Evolutionary conservation across 2,888 invertebrate genomes (phyloP), one percentile per base, ranked within the genome.

Genomic region (Metellina segmentata): DNA sequence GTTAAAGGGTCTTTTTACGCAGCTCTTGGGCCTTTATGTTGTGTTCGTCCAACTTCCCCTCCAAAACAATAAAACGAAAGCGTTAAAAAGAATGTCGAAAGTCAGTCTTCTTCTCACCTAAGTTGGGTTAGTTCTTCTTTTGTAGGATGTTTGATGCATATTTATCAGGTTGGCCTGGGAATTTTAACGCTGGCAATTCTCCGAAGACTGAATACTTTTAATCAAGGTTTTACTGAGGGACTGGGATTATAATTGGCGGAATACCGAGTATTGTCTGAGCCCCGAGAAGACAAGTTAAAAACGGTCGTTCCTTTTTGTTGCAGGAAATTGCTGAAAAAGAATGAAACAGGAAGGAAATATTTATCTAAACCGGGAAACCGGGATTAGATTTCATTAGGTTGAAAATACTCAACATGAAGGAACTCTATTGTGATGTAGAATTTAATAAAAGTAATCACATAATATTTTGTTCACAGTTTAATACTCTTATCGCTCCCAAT

Each of bases 71-170:
- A n/a, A 75, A 75, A 85, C 74, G 74, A 85, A 20, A 79, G 34
- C 61, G 61, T 79, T 79, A 48, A 74, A 74, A 85, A 75, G 85
- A 75, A 75, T 7, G 75, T 11, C 85, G 19, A 53, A 34, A 79
- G 79, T 79, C 82, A 71, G 72, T 82, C 71, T 72, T 34, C 34
- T 34, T 82, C 53, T 34, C 85, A 85, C 74, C 85, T 85, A 34
- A 61, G 75, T 13, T 61, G 20, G 61, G 53, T 13, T 16, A 16
- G 13, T 85, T 53, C 75, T 85, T 53, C 75, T 85, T 74, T 61
- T 61, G 53, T 85, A 0, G 52, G 34, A 7, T 48, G 85, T 51
- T 72, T 85, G 74, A 75, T 85, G 85, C 85, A 85, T 85, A 85
- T 85, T 85, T 85, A 85, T 74, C 85, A 85, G 85, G 74, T 75